Evolutionary conservation across 2,888 invertebrate genomes (phyloP), one percentile per base, ranked within the genome.

Genomic region (Onthophagus sagittarius): DNA sequence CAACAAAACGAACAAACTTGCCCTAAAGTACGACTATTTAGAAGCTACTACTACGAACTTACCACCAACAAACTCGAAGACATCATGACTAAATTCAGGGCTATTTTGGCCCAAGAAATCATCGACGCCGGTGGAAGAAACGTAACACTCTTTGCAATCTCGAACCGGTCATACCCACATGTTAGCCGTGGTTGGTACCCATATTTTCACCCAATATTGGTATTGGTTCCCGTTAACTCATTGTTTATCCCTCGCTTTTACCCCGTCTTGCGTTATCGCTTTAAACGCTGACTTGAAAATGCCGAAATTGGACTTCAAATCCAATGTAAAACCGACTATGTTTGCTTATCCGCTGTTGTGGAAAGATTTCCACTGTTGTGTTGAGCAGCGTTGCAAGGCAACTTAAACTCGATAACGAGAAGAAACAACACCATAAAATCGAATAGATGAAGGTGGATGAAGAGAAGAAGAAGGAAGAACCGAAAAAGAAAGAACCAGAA

Each of bases 171-270:
- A 98, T 85, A 98, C 97, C 78, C 98, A 98, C 85, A 94, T 99
- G 92, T 89, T 96, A 76, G 97, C 98, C 0, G 98, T 99, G 0
- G 98, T 99, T 1, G 99, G 99, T 31, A 94, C 97, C 87, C 87
- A 99, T 72, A 95, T 99, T 0, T 99, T 99, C 85, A 97, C 97
- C 0, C 99, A 99, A 85, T 98, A 98, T 85, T 99, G 99, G 99
- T 99, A 98, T 86, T 99, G 99, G 99, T 99, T 98, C 90, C 99
- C 99, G 0, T 88, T 99, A 78, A 94, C 97, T 0, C 97, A 98
- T 84, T 98, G 98, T 81, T 88, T 99, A 72, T 96, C 97, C 0
- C 87, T 99, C 76, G 96, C 99, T 4, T 99, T 99, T 84, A 95
- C 96, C 0, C 99, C 99, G 0, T 98, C 99, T 0, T 96, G 96